A percentile compares a stretch with the other conserved stretches of the same genome.
These are phyloP conservation scores for Pomatostomus ruficeps DNA, from an alignment of 2,113 vertebrate genomes.

Conservation along the genomic window DNA sequence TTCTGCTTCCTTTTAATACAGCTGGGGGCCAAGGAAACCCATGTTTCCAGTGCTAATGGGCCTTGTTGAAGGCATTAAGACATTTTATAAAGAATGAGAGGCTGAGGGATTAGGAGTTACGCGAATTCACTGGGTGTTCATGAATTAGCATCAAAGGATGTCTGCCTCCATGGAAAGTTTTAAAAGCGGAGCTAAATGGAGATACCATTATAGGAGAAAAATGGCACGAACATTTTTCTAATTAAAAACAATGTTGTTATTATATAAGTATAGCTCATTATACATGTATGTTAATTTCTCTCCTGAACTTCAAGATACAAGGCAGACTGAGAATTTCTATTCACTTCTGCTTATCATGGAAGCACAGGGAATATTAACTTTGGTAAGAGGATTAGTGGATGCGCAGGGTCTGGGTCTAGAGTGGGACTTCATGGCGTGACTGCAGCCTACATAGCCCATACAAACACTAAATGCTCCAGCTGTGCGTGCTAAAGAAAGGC, in stretches of 20 bases:
- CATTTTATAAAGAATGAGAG: conserved; percentile 45
- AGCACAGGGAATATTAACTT: conserved; percentile 48
- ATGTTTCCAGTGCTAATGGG: conserved; percentile 38
- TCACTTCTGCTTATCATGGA: conserved; percentile 32
- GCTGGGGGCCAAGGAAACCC: not conserved
- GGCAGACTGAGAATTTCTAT: conserved; percentile 29
- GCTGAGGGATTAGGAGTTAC: conserved; percentile 8
- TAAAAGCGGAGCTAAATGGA: conserved; percentile 7
- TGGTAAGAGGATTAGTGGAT: conserved; percentile 51
- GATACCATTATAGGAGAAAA: not conserved
- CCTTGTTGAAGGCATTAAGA: conserved; percentile 24
- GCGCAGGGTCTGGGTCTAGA: not conserved
- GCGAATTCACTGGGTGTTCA: not conserved
- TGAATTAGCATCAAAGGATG: conserved; percentile 45
- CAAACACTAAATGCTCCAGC: not conserved
- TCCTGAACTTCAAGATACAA: conserved; percentile 40
- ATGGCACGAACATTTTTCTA: not conserved
- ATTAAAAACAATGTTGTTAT: conserved; percentile 9
- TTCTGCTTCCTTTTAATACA: not conserved
- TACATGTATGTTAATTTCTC: conserved; percentile 22
- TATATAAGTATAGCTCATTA: conserved; percentile 26
- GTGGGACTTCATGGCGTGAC: not conserved
- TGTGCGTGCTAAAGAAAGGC: not conserved
- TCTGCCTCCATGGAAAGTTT: conserved; percentile 10
- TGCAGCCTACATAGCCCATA: not conserved